Evolutionary conservation across 2,888 invertebrate genomes (phyloP), one percentile per base, ranked within the genome.

Genomic region (Rhamnusium bicolor): DNA sequence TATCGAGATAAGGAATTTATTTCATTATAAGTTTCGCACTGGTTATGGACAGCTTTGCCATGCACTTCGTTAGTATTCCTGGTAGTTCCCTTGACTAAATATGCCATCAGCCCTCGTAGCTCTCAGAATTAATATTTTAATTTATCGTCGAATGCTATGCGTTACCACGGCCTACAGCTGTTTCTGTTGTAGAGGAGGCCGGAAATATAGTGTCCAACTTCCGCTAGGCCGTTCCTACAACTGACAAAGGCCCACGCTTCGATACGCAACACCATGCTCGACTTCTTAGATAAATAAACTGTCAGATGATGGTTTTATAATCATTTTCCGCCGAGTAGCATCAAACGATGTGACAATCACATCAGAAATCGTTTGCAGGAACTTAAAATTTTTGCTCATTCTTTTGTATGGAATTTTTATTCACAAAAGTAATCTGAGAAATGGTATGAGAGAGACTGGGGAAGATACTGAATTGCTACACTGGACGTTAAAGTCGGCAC

Each of bases 211-310:
- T 72, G 71, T 72, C 71, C 71, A 54, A 67, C 67, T 67, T 72
- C 67, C 71, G 71, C 61, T 71, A 32, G 54, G 46, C 62, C 62
- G 56, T 67, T 54, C 67, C 67, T 56, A 46, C 67, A 46, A 65
- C 71, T 67, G 71, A 71, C 71, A 71, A 71, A 71, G 71, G 53
- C 40, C 66, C 67, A 71, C 71, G 71, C 71, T 71, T 60, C 66
- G 60, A 54, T 71, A 67, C 70, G 40, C 49, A 51, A 61, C 65
- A 63, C 65, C 63, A 63, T 47, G 63, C 65, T 71, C 62, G 58
- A 54, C 66, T 67, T 71, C 66, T 71, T 66, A 71, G 71, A 71
- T 71, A 71, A 66, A 71, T 60, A 71, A 47, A 21, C 24, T 21
- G 53, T 46, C 56, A 47, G 53, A 66, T 71, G 71, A 71, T 58